These are phyloP conservation scores for Scortum barcoo DNA, from an alignment of 2,113 vertebrate species.

Conservation along the genomic window DNA sequence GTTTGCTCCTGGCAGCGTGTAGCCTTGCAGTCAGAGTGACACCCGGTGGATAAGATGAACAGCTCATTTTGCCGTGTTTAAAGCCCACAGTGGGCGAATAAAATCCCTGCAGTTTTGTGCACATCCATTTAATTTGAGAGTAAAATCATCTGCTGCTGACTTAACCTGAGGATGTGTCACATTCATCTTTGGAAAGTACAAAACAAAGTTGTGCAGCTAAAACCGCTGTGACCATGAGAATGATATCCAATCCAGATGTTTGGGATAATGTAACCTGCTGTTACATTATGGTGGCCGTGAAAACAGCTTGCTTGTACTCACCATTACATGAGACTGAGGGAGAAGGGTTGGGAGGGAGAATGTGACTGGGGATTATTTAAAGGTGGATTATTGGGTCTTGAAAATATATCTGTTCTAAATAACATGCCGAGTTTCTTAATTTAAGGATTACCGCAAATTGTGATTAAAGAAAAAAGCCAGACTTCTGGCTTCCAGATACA, in stretches of 20 bases:
- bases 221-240: slow-evolving; percentile 33
- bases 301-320: slow-evolving; percentile 22
- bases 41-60: slow-evolving; percentile 70
- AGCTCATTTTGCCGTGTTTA: slow-evolving; percentile 29
- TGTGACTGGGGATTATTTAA: slow-evolving; percentile 30
- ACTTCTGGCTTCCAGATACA: slow-evolving; percentile 30
- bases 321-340: slow-evolving; percentile 8
- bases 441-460: slow-evolving; percentile 50
- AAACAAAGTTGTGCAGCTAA: neutral
- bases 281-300: slow-evolving; percentile 18
- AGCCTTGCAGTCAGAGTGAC: slow-evolving; percentile 62
- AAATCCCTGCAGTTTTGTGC: slow-evolving; percentile 8
- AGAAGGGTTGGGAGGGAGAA: neutral
- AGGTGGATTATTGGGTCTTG: slow-evolving; percentile 53
- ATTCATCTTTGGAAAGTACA: neutral
- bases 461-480: slow-evolving; percentile 33
- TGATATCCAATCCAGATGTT: slow-evolving; percentile 13
- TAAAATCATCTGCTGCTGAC: neutral
- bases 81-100: slow-evolving; percentile 5
- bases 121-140: neutral
- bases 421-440: slow-evolving; percentile 54
- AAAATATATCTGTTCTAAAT: slow-evolving; percentile 45
- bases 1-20: neutral
- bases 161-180: neutral
- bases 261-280: slow-evolving; percentile 14